Evolutionary conservation across 2,888 invertebrate genomes (phyloP), one percentile per base, ranked within the genome.

Genomic region (Apamea anceps): DNA sequence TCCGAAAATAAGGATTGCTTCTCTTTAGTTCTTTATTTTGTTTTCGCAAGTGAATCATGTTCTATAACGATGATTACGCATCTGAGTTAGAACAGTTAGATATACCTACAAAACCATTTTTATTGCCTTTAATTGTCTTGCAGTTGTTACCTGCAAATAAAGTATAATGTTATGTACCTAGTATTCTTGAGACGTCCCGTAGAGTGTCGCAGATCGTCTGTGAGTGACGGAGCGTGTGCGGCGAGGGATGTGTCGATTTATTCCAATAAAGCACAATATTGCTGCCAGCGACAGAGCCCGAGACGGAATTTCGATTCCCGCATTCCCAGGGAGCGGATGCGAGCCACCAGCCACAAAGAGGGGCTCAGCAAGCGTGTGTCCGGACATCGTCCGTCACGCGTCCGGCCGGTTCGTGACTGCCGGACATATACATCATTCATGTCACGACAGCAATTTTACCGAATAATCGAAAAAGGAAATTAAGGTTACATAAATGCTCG

Each of bases 401-500:
- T 75, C 67, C 73, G 15, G 51, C 42, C 13, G 48, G 70, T 28
- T 73, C 28, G 51, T 66, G 65, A 54, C 60, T 81, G 75, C 37
- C 54, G 65, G 71, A 67, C 63, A 72, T 62, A 79, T 72, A 73
- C 54, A 84, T 81, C 78, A 81, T 86, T 78, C 82, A 68, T 70
- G 72, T 70, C 82, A 82, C 67, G 70, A 77, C 42, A 57, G 51
- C 68, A 75, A 79, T 79, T 84, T 82, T 79, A 88, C 68, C 71
- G 63, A 77, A 85, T 85, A 85, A 85, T 87, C 77, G 72, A 72
- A 76, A 70, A 71, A 82, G 76, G 78, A 85, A 87, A 86, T 85
- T 85, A 85, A 79, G 76, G 73, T 75, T 81, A 68, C 68, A 66
- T 51, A 73, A 80, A 80, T 70, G 77, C 60, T 85, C n/a, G 48